These are phyloP conservation scores for Brachionichthys hirsutus DNA, from an alignment of 2,113 vertebrate species.

Conservation along the genomic window DNA sequence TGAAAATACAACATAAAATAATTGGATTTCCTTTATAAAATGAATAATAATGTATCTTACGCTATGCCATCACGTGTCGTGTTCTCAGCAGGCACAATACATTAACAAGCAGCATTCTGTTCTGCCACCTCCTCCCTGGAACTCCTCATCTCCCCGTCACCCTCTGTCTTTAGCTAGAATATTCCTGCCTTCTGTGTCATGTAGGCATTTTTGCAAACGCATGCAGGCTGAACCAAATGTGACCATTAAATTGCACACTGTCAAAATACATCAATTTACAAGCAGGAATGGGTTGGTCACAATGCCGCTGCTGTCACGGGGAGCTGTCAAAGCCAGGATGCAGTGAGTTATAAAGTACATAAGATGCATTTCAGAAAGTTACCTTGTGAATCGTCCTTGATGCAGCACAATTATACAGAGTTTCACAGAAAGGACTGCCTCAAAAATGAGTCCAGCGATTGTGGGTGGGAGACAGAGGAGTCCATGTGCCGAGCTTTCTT, in stretches of 20 bases:
- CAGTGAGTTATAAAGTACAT: slow-evolving; percentile 3
- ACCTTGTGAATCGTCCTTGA: background rate
- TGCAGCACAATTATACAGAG: background rate
- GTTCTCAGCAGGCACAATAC: background rate
- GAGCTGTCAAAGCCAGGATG: background rate
- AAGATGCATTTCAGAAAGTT: slow-evolving; percentile 9
- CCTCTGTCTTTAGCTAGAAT: background rate
- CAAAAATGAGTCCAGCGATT: too few species aligned
- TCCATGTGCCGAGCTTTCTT: background rate
- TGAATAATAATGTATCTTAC: too few species aligned
- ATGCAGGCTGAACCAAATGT: slow-evolving; percentile 12
- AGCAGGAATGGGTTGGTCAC: slow-evolving; percentile 10
- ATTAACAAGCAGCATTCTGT: background rate
- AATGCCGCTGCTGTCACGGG: background rate
- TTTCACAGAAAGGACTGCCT: background rate
- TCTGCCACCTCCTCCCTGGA: background rate
- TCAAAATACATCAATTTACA: slow-evolving; percentile 21
- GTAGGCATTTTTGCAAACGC: slow-evolving; percentile 12
- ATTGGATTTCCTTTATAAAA: too few species aligned
- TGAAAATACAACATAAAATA: too few species aligned
- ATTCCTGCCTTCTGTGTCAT: slow-evolving; percentile 14
- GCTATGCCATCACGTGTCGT: background rate
- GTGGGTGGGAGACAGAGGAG: background rate
- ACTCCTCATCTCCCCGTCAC: background rate
- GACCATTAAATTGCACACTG: slow-evolving; percentile 6